These are phyloP conservation scores for Emys orbicularis DNA, from an alignment of 2,797 vertebrate genomes.

Conservation along the genomic window DNA sequence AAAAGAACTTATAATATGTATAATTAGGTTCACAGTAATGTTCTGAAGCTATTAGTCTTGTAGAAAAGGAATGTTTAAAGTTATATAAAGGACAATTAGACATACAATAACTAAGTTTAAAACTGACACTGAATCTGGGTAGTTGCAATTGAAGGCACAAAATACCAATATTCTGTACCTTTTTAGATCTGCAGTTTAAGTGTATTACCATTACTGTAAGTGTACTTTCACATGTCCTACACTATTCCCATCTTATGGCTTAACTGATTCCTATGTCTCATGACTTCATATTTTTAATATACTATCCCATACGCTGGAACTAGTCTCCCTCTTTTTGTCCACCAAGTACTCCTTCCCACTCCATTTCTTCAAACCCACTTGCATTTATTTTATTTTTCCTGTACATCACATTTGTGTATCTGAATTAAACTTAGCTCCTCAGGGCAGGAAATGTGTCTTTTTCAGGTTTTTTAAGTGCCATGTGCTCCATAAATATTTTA, in stretches of 20 bases:
- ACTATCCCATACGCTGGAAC: not conserved
- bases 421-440: slow-evolving; percentile 12
- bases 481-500: not conserved
- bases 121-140: not conserved
- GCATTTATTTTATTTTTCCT: not conserved
- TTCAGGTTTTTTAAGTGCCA: not conserved
- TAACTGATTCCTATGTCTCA: slow-evolving; percentile 12
- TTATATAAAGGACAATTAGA: not conserved
- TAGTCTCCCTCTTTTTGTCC: not conserved
- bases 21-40: not conserved
- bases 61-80: not conserved
- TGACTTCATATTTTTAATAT: not conserved
- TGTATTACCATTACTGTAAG: not conserved
- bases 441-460: not conserved
- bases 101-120: not conserved
- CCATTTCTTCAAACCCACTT: not conserved
- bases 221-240: not conserved
- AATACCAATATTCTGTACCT: not conserved
- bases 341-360: not conserved
- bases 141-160: slow-evolving; percentile 6
- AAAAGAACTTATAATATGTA: not conserved
- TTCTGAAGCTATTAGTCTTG: not conserved
- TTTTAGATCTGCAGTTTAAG: slow-evolving; percentile 12
- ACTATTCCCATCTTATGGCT: not conserved
- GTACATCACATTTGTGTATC: not conserved